Percentiles rank a stretch among this genome's conserved stretches.
These are phyloP conservation scores for Melanostoma scalare DNA, from an alignment of 2,888 invertebrate genomes.

Conservation along the genomic window DNA sequence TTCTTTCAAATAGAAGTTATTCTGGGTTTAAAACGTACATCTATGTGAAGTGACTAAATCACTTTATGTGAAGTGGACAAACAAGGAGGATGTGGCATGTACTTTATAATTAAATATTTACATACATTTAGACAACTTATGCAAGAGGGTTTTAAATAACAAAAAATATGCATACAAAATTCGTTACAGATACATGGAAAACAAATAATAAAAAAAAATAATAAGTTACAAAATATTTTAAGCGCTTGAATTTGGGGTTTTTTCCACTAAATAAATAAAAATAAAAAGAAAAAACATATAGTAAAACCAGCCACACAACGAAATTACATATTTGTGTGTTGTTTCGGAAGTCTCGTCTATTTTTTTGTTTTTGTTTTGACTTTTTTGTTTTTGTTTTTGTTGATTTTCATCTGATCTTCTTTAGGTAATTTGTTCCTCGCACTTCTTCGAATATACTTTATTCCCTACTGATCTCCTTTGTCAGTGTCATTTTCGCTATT, in stretches of 20 bases:
- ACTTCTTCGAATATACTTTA: slow-evolving; percentile 55
- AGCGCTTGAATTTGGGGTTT: slow-evolving; percentile 61
- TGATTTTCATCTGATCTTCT: slow-evolving; percentile 21
- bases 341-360: slow-evolving; percentile 11
- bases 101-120: slow-evolving; percentile 66
- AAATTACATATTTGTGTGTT: slow-evolving; percentile 24
- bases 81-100: slow-evolving; percentile 27
- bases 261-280: not conserved
- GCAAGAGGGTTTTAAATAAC: slow-evolving; percentile 14
- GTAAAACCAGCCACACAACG: slow-evolving; percentile 4
- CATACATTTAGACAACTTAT: slow-evolving; percentile 34
- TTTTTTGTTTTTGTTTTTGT: slow-evolving; percentile 28
- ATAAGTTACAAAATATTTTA: slow-evolving; percentile 70
- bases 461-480: slow-evolving; percentile 69
- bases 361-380: slow-evolving; percentile 6
- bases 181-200: slow-evolving; percentile 18
- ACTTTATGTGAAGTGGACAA: slow-evolving; percentile 25
- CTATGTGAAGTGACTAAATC: slow-evolving; percentile 24
- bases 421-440: slow-evolving; percentile 31
- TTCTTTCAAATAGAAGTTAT: slow-evolving; percentile 21
- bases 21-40: slow-evolving; percentile 10
- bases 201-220: slow-evolving; percentile 49
- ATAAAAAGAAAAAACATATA: slow-evolving; percentile 38
- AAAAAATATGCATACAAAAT: slow-evolving; percentile 12
- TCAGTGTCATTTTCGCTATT: slow-evolving; percentile 78